Base-by-base conservation (phyloP, 2,888 invertebrate species). In the Megamerina dolium region DNA sequence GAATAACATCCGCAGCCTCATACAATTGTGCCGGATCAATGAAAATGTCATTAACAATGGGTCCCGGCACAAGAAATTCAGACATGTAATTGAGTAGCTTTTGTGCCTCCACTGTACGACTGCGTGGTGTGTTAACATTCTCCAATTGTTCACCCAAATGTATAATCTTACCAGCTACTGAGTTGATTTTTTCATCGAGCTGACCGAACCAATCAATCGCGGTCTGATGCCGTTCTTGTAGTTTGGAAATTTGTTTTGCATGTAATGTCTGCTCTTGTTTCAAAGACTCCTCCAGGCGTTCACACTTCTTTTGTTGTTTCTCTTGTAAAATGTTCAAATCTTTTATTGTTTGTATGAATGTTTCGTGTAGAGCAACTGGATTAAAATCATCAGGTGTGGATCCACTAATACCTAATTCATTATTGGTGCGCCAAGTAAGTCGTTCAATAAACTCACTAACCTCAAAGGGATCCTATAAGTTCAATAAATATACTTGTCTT, bases 91-190 rank as follows among this genome's bases (percentile, higher is more conserved):
- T 86, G 75, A 99, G 84, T 18, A 99, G 72, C 61, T 89, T 87
- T 59, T 94, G 85, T 1, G 97, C 97, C 61, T 99, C 97, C 0
- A 91, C 91, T 0, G 95, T 93, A 45, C 97, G 77, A 13, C 94
- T 87, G 43, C 99, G 74, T 0, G 97, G 97, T 0, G 89, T 92
- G 64, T 96, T 89, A 0, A 97, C 93, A 52, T 91, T 94, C 60
- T 99, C 97, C 33, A 99, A 75, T 66, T 99, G 97, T 72, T 97
- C 97, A 0, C 97, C 99, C n/a, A 99, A 79, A 72, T 97, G 96
- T 35, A 97, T 82, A 1, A 99, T 97, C 73, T 96, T 92, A 0
- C 94, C 94, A 0, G 97, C 96, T 33, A 99, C 97, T 44, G 87
- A 87, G 59, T 95, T 96, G 63, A 99, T 96, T 58, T 94, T 85